Base-by-base conservation (phyloP, 2,888 invertebrate genomes). In the Epicampocera succincta region DNA sequence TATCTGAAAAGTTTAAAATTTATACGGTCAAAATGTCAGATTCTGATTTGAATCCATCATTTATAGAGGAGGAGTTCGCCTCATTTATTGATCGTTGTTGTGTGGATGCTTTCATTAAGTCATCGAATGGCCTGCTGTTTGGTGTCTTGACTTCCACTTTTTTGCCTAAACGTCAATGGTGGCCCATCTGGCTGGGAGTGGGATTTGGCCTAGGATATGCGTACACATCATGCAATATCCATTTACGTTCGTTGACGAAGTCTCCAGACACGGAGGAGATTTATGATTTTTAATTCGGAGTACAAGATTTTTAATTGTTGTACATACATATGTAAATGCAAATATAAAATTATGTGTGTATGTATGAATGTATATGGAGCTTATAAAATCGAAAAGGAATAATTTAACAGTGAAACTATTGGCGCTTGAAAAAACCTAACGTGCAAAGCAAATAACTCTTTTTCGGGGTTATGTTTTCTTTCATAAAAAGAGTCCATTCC, bases 81-180 rank as follows among this genome's bases (percentile, higher is more conserved):
- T 75, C 78, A 5, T 25, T 73, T 0, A 40, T 84, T 9, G 74
- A 88, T 82, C 85, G 84, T 11, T 89, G 89, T 44, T 52, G 82
- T 38, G 76, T 85, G 4, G 86, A 89, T 84, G 85, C 85, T 0
- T 19, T 89, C 4, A 84, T 89, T 0, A 89, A 89, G 83, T 85
- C 86, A 8, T 73, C 85, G 21, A 86, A 84, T 9, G 89, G 89
- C 2, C 80, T 87, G 8, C 68, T 86, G 11, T 82, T 88, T 5
- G 89, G 89, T 0, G 68, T 86, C 8, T 81, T 87, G 19, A 73
- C 85, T 25, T 87, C 89, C 0, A n/a, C 87, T 11, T 48, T 88
- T 4, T 85, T 89, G 66, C 73, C 86, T 3, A 86, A 87, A 4
- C 79, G 87, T 3, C 86, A 86, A 11, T 63, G 80, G 6, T 89